Conservation (phyloP, 2,888 invertebrate species). For the Euzophera pinguis region DNA sequence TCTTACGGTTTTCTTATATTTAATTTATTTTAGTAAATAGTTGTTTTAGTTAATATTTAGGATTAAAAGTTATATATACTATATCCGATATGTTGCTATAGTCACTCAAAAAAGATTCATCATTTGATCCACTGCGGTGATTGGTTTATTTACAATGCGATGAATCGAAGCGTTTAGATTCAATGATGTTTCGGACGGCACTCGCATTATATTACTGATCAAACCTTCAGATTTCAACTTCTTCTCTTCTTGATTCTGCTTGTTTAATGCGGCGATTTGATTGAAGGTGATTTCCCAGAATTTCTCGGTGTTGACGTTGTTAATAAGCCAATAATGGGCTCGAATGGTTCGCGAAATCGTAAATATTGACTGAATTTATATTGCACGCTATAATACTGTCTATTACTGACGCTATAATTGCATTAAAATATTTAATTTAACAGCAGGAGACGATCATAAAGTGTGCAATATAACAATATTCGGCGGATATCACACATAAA, state of each 20-base stretch:
- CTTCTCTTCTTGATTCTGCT: neutral
- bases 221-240: neutral
- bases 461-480: neutral
- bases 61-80: too few species aligned
- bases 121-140: neutral
- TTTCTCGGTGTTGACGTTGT: slow-evolving; percentile 16
- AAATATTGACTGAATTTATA: slow-evolving; percentile 24
- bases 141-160: slow-evolving; percentile 21
- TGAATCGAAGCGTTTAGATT: slow-evolving; percentile 2
- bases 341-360: slow-evolving; percentile 33
- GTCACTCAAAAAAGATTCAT: neutral
- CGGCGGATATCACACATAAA: too few species aligned
- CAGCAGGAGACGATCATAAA: neutral
- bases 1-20: too few species aligned
- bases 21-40: too few species aligned
- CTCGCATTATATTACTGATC: neutral
- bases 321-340: slow-evolving; percentile 35
- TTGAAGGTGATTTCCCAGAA: neutral
- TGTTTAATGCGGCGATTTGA: neutral
- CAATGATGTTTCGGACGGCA: neutral
- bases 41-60: too few species aligned
- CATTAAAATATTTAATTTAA: neutral
- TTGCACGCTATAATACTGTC: slow-evolving; percentile 19
- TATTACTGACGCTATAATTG: neutral
- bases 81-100: neutral